Conservation (phyloP, 1,140 invertebrate species). For the Nymphalis io region DNA sequence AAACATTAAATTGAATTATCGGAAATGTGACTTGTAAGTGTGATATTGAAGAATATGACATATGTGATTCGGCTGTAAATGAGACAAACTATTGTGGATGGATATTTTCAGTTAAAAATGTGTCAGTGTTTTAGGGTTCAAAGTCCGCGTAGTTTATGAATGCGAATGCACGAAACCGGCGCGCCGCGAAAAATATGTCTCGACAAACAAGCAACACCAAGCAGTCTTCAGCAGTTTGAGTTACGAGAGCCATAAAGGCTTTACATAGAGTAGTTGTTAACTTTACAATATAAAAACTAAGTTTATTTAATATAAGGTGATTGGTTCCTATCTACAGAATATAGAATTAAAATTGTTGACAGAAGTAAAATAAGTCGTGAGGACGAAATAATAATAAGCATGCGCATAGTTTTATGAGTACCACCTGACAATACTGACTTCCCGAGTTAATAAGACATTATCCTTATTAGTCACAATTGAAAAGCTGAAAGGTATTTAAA, state of each 20-base stretch:
- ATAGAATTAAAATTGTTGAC: too few relatives aligned
- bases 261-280: constrained; percentile 17
- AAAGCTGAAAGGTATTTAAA: too few relatives aligned
- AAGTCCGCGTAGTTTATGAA: constrained; percentile 68
- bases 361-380: too few relatives aligned
- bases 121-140: constrained; percentile 69
- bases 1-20: constrained; percentile 54
- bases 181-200: constrained; percentile 69
- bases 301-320: constrained; percentile 2
- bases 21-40: constrained; percentile 43
- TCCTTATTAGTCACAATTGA: neutral
- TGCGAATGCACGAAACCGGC: constrained; percentile 71
- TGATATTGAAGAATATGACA: constrained; percentile 46
- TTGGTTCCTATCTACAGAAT: neutral
- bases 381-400: neutral
- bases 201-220: constrained; percentile 55
- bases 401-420: neutral
- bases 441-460: neutral
- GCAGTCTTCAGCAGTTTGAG: constrained; percentile 53
- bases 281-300: constrained; percentile 2
- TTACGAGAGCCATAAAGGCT: constrained; percentile 36
- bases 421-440: neutral
- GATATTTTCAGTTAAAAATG: constrained; percentile 39
- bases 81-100: neutral
- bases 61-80: constrained; percentile 48